phyloP scores from a whole-genome alignment of 2,113 vertebrate genomes.

The Grallaria varia region DNA sequence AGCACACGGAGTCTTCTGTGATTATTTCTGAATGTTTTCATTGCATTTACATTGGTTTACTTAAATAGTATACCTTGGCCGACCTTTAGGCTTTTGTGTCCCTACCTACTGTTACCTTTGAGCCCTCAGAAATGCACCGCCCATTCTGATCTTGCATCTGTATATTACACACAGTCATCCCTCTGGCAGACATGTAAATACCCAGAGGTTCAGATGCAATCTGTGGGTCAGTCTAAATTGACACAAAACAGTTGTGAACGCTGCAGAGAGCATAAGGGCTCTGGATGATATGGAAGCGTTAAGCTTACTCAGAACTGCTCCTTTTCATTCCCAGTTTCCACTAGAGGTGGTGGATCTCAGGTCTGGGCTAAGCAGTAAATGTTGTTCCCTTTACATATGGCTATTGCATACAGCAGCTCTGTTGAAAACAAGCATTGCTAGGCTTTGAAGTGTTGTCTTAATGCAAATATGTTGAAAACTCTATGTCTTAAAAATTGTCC shows the following conservation, averaged over 20 bases:
- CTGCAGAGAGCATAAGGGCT: background rate
- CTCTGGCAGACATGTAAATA: background rate
- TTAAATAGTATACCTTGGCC: background rate
- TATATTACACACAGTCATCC: rapidly evolving
- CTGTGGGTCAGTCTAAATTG: background rate
- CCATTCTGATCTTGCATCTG: background rate
- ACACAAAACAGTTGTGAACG: background rate
- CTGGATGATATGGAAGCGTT: background rate
- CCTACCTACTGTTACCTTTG: background rate
- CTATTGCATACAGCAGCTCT: background rate
- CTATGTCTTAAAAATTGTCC: background rate
- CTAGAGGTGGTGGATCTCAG: background rate
- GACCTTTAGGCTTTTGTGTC: background rate
- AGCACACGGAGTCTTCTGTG: background rate
- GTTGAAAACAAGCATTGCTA: background rate
- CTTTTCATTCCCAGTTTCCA: background rate
- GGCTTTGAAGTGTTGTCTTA: background rate
- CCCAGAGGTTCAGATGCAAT: background rate
- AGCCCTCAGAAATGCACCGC: background rate
- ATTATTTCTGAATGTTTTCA: background rate
- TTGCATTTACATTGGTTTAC: background rate
- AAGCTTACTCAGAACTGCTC: background rate
- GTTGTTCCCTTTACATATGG: background rate
- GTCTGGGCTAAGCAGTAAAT: background rate
- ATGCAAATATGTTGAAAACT: background rate